Evolutionary conservation across 2,113 vertebrate species (phyloP).

Genomic region (Hemicordylus capensis): DNA sequence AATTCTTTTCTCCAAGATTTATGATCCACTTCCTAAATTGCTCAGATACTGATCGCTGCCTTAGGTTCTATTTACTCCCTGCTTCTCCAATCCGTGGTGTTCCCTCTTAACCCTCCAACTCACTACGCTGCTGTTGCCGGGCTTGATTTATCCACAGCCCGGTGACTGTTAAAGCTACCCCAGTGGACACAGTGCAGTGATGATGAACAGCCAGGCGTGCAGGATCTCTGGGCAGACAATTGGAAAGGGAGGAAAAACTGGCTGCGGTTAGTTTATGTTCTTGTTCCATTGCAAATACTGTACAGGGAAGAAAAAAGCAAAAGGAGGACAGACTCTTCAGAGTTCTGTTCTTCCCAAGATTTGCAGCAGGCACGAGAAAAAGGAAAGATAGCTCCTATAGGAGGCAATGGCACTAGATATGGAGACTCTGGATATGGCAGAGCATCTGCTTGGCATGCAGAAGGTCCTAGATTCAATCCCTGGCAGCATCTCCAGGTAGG

Average conservation of each 20-base stretch:
- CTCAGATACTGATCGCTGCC: background rate
- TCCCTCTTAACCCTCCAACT: background rate
- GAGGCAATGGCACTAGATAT: too few relatives aligned
- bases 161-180: slow-evolving; percentile 2
- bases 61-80: background rate
- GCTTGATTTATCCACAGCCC: slow-evolving; percentile 27
- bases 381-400: too few relatives aligned
- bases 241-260: background rate
- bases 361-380: background rate
- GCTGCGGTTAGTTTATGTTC: background rate
- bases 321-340: background rate
- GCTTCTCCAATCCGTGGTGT: background rate
- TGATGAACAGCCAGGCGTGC: background rate
- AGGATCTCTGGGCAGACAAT: background rate
- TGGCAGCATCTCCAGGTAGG: too few relatives aligned
- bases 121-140: background rate
- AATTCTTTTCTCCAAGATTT: background rate
- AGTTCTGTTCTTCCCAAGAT: background rate
- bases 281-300: slow-evolving; percentile 1
- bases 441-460: too few relatives aligned
- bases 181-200: background rate
- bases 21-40: background rate
- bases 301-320: slow-evolving; percentile 16
- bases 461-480: too few relatives aligned
- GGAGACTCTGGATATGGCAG: too few relatives aligned